A percentile compares a stretch with the other conserved stretches of the same genome.
phyloP scores from a whole-genome alignment of 2,888 invertebrate species.

The Brachycybe producta region DNA sequence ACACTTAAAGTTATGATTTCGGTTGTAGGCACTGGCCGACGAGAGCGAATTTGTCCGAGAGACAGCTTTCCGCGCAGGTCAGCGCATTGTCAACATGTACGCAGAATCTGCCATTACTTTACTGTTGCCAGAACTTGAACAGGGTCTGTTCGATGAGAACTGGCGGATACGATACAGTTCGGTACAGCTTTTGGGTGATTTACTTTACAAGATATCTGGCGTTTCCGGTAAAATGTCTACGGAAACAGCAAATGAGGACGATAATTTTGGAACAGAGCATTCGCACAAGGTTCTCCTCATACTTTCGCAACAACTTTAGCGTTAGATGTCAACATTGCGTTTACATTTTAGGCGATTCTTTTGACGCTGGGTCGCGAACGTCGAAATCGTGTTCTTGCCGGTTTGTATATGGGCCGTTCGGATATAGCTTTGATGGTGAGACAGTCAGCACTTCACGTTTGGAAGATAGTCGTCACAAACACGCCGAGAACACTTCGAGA shows the following conservation, averaged over 20 bases:
- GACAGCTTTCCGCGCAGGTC: conserved; percentile 90
- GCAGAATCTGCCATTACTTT: conserved; percentile 88
- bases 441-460: conserved; percentile 94
- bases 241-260: conserved; percentile 94
- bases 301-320: not conserved
- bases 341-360: conserved; percentile 57
- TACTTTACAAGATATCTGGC: conserved; percentile 86
- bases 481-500: conserved; percentile 92
- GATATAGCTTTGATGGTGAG: conserved; percentile 94
- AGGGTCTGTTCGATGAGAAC: conserved; percentile 91
- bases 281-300: conserved; percentile 47
- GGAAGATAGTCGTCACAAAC: conserved; percentile 98
- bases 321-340: not conserved
- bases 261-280: conserved; percentile 96
- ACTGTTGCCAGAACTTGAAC: conserved; percentile 82
- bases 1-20: conserved; percentile 6
- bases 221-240: conserved; percentile 99
- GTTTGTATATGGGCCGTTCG: conserved; percentile 91
- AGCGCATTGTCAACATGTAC: conserved; percentile 89
- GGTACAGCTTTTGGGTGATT: conserved; percentile 86
- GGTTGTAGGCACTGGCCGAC: conserved; percentile 70
- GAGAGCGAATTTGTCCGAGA: conserved; percentile 98
- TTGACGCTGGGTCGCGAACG: conserved; percentile 74
- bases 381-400: conserved; percentile 81
- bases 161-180: conserved; percentile 92